A percentile compares a stretch with the other conserved stretches of the same genome.
Conservation (phyloP, 2,113 vertebrate genomes). For the Cottus gobio region DNA sequence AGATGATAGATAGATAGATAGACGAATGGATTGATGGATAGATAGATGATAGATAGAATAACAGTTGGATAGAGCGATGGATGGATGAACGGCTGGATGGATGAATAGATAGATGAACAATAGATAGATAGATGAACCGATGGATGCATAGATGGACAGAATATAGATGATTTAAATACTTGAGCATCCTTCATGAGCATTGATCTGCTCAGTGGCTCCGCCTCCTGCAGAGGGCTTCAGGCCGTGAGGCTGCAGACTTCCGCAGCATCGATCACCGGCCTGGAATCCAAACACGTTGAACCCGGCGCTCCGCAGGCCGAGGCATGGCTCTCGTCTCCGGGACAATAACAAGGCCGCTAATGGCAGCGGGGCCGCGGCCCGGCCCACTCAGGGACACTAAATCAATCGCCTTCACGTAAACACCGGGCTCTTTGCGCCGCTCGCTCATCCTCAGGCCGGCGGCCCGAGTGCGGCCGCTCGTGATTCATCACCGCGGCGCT, state of each 20-base stretch:
- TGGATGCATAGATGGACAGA: no score
- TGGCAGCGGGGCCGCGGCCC: slow-evolving; percentile 56
- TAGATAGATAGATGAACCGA: no score
- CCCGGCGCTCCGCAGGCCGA: slow-evolving; percentile 46
- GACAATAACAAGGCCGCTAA: slow-evolving; percentile 72
- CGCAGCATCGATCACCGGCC: slow-evolving; percentile 69
- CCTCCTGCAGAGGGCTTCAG: slow-evolving; percentile 3
- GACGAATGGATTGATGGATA: no score
- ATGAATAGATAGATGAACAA: no score
- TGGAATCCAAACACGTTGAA: slow-evolving; percentile 70
- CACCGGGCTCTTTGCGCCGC: slow-evolving; percentile 52
- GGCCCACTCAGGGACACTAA: slow-evolving; percentile 67
- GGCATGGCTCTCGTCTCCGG: slow-evolving; percentile 73
- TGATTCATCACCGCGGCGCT: slow-evolving; percentile 50
- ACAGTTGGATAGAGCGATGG: no score
- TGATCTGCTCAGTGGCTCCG: no score
- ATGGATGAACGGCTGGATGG: no score
- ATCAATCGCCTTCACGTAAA: slow-evolving; percentile 74
- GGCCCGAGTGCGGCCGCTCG: slow-evolving; percentile 34
- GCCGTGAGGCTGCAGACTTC: slow-evolving; percentile 6
- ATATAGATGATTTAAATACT: no score
- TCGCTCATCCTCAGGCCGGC: slow-evolving; percentile 51
- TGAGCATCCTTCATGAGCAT: no score
- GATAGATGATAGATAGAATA: no score
- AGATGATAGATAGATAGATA: no score